Percentiles rank a stretch among this genome's conserved stretches.
Evolutionary conservation across 2,888 invertebrate species (phyloP).

Genomic region (Phasia obesa): DNA sequence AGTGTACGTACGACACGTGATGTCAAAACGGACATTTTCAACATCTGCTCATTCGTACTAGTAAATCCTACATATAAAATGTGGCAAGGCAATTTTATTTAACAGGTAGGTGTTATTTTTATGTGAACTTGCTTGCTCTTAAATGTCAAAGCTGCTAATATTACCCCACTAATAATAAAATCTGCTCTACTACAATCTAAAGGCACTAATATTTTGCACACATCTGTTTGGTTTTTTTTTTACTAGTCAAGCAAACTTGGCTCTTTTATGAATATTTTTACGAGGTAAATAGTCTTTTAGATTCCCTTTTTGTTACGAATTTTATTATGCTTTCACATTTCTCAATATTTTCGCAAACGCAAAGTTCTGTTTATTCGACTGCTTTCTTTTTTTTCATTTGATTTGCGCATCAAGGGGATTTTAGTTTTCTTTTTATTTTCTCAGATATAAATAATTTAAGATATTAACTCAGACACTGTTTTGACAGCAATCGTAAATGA

Average conservation of each 20-base stretch:
- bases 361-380: conserved; percentile 31
- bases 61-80: no score
- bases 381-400: conserved; percentile 28
- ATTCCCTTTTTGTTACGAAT: conserved; percentile 42
- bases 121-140: no score
- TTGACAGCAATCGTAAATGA: conserved; percentile 61
- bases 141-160: no score
- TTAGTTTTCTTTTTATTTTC: conserved; percentile 33
- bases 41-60: no score
- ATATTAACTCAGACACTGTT: conserved; percentile 56
- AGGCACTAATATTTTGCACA: conserved; percentile 37
- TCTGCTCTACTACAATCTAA: not conserved
- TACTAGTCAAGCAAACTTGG: not conserved
- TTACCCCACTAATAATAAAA: no score
- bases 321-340: conserved; percentile 52
- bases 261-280: conserved; percentile 31
- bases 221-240: conserved; percentile 39
- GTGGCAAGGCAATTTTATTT: no score
- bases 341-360: conserved; percentile 57
- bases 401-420: conserved; percentile 30
- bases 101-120: no score
- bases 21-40: no score
- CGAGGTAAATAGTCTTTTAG: conserved; percentile 31
- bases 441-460: conserved; percentile 42
- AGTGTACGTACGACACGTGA: no score